Evolutionary conservation across 2,113 vertebrate species (phyloP), one percentile per base, ranked within the genome.

Genomic region (Pogonocichla stellata): DNA sequence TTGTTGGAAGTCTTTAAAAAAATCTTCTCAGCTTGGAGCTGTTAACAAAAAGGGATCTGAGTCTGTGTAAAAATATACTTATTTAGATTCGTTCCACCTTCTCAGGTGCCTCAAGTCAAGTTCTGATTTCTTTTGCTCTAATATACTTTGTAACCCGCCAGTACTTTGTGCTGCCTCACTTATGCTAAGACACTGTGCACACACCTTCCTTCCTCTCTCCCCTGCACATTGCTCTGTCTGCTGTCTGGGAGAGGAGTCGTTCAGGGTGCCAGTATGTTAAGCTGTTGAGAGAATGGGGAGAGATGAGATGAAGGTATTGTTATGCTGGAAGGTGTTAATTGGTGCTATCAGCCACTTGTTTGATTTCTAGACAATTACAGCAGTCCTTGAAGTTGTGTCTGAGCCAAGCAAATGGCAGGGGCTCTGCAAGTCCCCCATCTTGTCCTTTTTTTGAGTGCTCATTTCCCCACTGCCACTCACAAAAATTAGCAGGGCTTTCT

Each of bases 251-350:
- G 56, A 66, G 69, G 40, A 93, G 83, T 90, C 83, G 4, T 87
- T 84, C 91, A 15, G 77, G 28, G n/a, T 92, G 92, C 66, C 94
- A 82, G 86, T 88, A 88, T 94, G 95, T 88, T 93, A 96, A 97
- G 47, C 91, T 84, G 91, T 40, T 95, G 80, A 79, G 77, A 92
- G 92, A 95, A 95, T 92, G 80, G 72, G 73, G 70, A 91, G 89
- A 84, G 84, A 19, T 95, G 92, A 77, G 89, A 89, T 96, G 96
- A 96, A 95, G 93, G 94, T 95, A 95, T 97, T 96, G 92, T 97
- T 95, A 92, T 91, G 61, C 94, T 95, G 86, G 80, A 85, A 96
- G 95, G 95, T 96, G 94, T 91, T 95, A 97, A 97, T 95, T 95
- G 93, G 89, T 84, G 93, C 93, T 97, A 93, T 96, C 93, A 93